phyloP scores from a whole-genome alignment of 2,888 invertebrate species.

The Xylocampa areola region DNA sequence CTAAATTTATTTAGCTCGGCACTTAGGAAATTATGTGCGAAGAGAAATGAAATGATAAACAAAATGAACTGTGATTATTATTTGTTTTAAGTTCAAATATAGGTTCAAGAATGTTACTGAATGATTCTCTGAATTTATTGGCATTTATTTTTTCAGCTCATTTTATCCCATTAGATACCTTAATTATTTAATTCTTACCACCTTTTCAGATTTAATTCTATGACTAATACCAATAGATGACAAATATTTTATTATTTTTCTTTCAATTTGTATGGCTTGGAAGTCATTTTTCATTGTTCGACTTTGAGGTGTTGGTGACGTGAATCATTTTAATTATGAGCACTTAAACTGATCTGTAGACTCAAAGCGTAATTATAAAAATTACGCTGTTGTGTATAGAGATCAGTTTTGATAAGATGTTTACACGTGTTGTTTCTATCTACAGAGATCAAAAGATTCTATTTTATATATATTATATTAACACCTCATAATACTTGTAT shows the following conservation, averaged over 20 bases:
- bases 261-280: constrained; percentile 6
- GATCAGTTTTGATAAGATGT: constrained; percentile 26
- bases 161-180: too few relatives aligned
- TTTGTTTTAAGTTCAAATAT: too few relatives aligned
- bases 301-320: constrained; percentile 32
- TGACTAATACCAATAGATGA: background rate
- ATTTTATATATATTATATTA: constrained; percentile 29
- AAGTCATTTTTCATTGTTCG: constrained; percentile 30
- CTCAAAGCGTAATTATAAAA: too few relatives aligned
- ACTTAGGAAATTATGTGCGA: too few relatives aligned
- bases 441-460: constrained; percentile 42
- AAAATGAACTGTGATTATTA: too few relatives aligned
- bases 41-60: too few relatives aligned
- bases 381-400: constrained; percentile 33
- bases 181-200: background rate
- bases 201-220: background rate
- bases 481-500: constrained; percentile 20
- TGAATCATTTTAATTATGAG: constrained; percentile 48
- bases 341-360: too few relatives aligned
- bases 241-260: background rate
- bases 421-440: constrained; percentile 54
- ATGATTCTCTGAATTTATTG: too few relatives aligned
- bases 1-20: too few relatives aligned
- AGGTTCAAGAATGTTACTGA: too few relatives aligned
- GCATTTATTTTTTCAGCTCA: too few relatives aligned